Base-by-base conservation (phyloP, 2,888 invertebrate species). In the Glaucopsyche alexis region DNA sequence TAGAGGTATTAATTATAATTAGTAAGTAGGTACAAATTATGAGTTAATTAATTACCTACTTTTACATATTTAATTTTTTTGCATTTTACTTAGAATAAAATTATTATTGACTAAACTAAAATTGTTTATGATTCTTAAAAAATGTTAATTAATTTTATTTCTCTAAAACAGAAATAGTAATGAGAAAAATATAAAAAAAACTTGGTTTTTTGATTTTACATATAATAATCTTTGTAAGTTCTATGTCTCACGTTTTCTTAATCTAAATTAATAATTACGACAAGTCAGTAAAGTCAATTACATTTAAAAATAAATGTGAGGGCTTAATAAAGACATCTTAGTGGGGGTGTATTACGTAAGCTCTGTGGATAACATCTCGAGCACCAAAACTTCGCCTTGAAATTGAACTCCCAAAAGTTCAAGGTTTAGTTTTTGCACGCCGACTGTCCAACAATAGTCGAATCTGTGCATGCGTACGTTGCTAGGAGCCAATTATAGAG, bases 351-450 rank as follows among this genome's bases (percentile, higher is more conserved):
- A 78, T 91, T 91, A 90, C 90, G 89, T 88, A 90, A 93, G 83
- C 83, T 76, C 75, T 77, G 78, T 78, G 77, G 29, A 52, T 52
- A 45, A 80, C 82, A 84, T 83, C 86, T 88, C 87, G 87, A 86
- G 87, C 84, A 82, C 81, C 81, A 78, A 69, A 80, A 81, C 81
- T 81, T 90, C 83, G 86, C 92, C 92, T 92, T 92, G 91, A 86
- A 84, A 80, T 82, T 90, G 91, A 92, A 91, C 92, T 89, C 86
- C 86, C 76, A 78, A 75, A 84, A 87, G 93, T 93, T 93, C 93
- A 93, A 93, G 93, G 92, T 84, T 88, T 83, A 81, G 85, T 92
- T 91, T 93, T 92, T 91, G 88, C 89, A 85, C 82, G 81, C 78
- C 82, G 11, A 81, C 78, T 79, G 80, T 77, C 82, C 82, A 87